Evolutionary conservation across 2,888 invertebrate species (phyloP), one percentile per base, ranked within the genome.

Genomic region (Drosophila sordidula): DNA sequence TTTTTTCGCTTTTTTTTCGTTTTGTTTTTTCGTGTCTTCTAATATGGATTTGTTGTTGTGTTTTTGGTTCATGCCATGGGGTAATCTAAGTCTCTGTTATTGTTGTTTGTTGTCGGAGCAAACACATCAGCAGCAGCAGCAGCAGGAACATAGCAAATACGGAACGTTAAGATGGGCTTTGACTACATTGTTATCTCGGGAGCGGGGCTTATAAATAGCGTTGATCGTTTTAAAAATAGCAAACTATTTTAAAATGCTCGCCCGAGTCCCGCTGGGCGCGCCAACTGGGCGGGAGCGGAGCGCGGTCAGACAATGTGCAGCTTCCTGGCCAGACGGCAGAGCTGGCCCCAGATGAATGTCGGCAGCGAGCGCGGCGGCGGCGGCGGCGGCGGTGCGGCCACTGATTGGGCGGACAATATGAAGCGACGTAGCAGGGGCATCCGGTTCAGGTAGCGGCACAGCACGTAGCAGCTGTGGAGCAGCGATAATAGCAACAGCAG

Each of bases 171-270:
- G 49, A 14, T 44, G 14, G 18, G 26, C 22, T 11, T 12, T 6
- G 16, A 11, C 14, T 9, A 22, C 45, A 39, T 12, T 14, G 22
- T 26, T 66, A 58, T 58, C 52, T 16, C 25, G 36, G 12, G 32
- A 55, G 16, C 50, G 18, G 25, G 22, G 14, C 63, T 70, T 75
- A 14, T n/a, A 74, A 61, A 74, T 74, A 74, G 52, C 16, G 39
- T 25, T 25, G 47, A 12, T 12, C 49, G 16, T 47, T 29, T 50
- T 56, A 76, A 56, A 64, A 75, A 73, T 73, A 73, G 38, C 14
- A 6, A 62, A 70, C 50, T 69, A 69, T 59, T 69, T 22, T 51
- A 63, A 18, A 12, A 4, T 14, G 12, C 39, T 25, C n/a, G 0
- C 6, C 47, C 26, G 32, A 14, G 22, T 39, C 14, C 9, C 26